A percentile compares a stretch with the other conserved stretches of the same genome.
These are phyloP conservation scores for Cryptosula pallasiana DNA, from an alignment of 2,888 invertebrate species.

Conservation along the genomic window DNA sequence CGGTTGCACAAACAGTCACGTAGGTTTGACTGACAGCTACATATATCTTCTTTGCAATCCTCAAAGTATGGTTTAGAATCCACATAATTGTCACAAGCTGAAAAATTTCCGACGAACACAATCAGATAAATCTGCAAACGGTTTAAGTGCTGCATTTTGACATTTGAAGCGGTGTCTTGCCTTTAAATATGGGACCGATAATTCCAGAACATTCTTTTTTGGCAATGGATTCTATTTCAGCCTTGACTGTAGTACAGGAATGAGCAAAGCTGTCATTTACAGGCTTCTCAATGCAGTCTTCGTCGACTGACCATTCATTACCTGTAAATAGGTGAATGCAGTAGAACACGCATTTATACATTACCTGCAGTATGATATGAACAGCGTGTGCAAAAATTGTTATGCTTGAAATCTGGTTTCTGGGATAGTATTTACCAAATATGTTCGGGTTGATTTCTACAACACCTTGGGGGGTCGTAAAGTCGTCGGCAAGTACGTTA, in stretches of 20 bases:
- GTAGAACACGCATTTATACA: too few species aligned
- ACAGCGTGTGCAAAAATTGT: too few species aligned
- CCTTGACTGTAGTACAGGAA: conserved; percentile 43
- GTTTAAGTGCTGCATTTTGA: too few species aligned
- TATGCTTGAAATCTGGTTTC: too few species aligned
- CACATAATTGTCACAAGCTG: conserved; percentile 76
- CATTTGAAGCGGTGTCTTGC: too few species aligned
- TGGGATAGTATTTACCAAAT: conserved; percentile 64
- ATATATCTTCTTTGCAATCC: conserved; percentile 80
- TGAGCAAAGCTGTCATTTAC: conserved; percentile 28
- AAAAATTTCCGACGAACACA: too few species aligned
- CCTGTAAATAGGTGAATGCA: neutral
- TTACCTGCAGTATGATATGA: too few species aligned
- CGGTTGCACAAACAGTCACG: conserved; percentile 64
- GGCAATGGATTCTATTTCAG: conserved; percentile 56
- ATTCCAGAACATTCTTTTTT: conserved; percentile 68
- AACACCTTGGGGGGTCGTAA: conserved; percentile 63
- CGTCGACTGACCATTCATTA: conserved; percentile 81
- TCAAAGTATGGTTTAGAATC: conserved; percentile 74
- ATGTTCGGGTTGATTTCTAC: conserved; percentile 71
- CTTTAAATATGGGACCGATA: conserved; percentile 62
- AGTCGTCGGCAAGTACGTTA: conserved; percentile 43
- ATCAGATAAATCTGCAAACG: too few species aligned
- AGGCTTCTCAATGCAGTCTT: conserved; percentile 62
- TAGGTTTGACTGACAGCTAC: conserved; percentile 61